Percentiles rank a stretch among this genome's conserved stretches.
Evolutionary conservation across 2,888 invertebrate genomes (phyloP).

Genomic region (Bombyx huttoni): DNA sequence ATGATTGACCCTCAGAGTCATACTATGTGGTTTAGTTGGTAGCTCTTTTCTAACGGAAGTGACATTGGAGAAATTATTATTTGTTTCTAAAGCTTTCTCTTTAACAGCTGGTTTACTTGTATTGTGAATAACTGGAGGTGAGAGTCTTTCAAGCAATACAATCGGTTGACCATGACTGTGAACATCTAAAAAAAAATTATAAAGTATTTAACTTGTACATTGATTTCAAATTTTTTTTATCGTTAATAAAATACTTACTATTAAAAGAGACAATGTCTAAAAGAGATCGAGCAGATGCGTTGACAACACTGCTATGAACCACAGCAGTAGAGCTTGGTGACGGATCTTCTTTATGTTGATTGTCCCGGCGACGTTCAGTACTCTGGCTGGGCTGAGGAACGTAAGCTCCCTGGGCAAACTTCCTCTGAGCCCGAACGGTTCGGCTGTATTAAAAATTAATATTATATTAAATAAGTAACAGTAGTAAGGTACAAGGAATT

Average conservation of each 20-base stretch:
- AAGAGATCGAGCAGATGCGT: conserved; percentile 10
- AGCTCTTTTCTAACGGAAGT: not conserved
- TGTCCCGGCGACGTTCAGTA: conserved; percentile 1
- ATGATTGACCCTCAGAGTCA: no score
- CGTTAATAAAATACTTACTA: conserved; percentile 15
- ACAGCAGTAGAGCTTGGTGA: not conserved
- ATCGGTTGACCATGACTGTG: conserved; percentile 18
- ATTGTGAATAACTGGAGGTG: not conserved
- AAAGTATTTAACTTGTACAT: not conserved
- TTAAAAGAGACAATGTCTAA: conserved; percentile 23
- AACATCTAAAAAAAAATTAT: conserved; percentile 13
- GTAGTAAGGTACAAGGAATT: no score
- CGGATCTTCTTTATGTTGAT: not conserved
- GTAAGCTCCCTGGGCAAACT: conserved; percentile 34
- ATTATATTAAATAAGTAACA: no score
- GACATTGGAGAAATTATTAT: not conserved
- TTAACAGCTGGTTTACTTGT: not conserved
- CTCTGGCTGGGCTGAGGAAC: conserved; percentile 13
- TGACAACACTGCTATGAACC: not conserved
- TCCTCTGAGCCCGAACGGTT: conserved; percentile 32
- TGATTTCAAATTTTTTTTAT: not conserved
- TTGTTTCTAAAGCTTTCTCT: not conserved
- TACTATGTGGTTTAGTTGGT: no score
- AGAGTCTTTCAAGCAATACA: conserved; percentile 18
- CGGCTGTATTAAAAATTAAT: conserved; percentile 1